phyloP scores from a whole-genome alignment of 2,888 invertebrate genomes.

The Mythimna pallens region DNA sequence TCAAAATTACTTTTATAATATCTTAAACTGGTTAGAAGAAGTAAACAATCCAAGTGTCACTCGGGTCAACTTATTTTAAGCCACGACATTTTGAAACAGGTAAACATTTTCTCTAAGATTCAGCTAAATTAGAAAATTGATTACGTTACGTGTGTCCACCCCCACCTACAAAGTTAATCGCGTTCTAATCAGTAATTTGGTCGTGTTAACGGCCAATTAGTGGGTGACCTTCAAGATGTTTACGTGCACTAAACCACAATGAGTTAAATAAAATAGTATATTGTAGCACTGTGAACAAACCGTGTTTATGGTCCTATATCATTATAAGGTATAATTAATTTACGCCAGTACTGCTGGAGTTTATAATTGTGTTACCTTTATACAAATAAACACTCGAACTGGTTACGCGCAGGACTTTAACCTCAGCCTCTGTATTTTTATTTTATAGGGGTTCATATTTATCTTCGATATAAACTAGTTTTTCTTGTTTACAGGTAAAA shows the following conservation, averaged over 20 bases:
- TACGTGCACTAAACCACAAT: conserved; percentile 54
- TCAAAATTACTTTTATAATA: conserved; percentile 13
- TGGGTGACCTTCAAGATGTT: conserved; percentile 59
- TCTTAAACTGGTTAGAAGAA: conserved; percentile 5
- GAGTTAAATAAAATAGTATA: conserved; percentile 33
- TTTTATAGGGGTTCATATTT: conserved; percentile 19
- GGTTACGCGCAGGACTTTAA: conserved; percentile 41
- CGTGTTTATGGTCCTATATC: conserved; percentile 18
- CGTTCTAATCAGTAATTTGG: conserved; percentile 56
- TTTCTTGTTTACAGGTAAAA: conserved; percentile 77
- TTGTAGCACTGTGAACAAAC: conserved; percentile 23
- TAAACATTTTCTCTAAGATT: conserved; percentile 5
- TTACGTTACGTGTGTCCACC: conserved; percentile 34
- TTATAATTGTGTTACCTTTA: conserved; percentile 15
- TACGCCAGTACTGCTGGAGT: conserved; percentile 5
- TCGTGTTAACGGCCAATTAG: conserved; percentile 61
- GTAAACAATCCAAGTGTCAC: neutral
- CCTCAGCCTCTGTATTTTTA: conserved; percentile 37
- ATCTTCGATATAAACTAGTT: conserved; percentile 43
- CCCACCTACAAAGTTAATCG: conserved; percentile 44
- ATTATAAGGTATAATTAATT: conserved; percentile 31
- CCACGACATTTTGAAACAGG: neutral
- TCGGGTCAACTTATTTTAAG: neutral
- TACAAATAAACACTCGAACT: conserved; percentile 32
- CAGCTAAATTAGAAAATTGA: conserved; percentile 26